Evolutionary conservation across 1,140 invertebrate genomes (phyloP).

Genomic region (Lineus longissimus): DNA sequence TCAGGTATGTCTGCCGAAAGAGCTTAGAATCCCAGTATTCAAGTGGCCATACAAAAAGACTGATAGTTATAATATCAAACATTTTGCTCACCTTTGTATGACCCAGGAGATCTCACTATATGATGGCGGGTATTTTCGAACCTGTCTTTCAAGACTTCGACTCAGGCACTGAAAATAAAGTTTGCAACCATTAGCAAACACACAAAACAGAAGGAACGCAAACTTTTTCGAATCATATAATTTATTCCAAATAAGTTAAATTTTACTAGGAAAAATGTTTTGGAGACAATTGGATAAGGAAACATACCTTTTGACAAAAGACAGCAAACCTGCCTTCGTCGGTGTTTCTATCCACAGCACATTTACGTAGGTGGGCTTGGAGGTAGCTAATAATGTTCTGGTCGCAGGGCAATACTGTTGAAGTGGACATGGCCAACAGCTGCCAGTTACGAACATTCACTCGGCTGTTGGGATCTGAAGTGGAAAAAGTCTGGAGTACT

Average conservation of each 20-base stretch:
- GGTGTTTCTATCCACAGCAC: conserved; percentile 80
- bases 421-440: conserved; percentile 80
- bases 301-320: conserved; percentile 82
- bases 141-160: conserved; percentile 78
- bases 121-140: conserved; percentile 87
- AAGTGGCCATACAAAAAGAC: too few relatives aligned
- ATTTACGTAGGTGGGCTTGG: conserved; percentile 83
- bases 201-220: too few relatives aligned
- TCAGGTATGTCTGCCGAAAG: too few relatives aligned
- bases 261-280: too few relatives aligned
- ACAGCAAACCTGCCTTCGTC: conserved; percentile 93
- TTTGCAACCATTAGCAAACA: too few relatives aligned
- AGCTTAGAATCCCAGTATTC: too few relatives aligned
- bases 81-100: conserved; percentile 62
- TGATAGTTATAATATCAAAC: not conserved
- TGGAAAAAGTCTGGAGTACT: conserved; percentile 5
- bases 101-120: conserved; percentile 90
- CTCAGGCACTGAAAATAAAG: conserved; percentile 66
- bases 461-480: conserved; percentile 78
- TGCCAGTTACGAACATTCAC: conserved; percentile 90
- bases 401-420: conserved; percentile 79
- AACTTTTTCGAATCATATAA: too few relatives aligned
- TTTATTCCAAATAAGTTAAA: too few relatives aligned
- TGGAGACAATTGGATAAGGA: too few relatives aligned
- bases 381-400: conserved; percentile 81